phyloP scores from a whole-genome alignment of 1,140 invertebrate genomes.

The Agrypnia vestita region DNA sequence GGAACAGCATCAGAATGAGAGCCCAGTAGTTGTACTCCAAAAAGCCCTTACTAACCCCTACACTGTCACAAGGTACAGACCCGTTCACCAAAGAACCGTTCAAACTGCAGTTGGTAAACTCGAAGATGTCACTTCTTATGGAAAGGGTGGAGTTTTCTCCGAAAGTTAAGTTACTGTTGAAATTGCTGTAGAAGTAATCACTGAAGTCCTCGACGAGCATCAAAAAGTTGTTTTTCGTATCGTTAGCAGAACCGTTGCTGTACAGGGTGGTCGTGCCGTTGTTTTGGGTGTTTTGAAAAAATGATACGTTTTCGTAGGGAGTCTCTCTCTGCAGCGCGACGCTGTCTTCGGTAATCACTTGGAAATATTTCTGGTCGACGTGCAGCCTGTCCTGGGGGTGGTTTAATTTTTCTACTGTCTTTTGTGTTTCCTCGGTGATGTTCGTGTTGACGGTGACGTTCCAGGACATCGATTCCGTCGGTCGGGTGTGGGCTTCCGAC shows the following conservation, averaged over 20 bases:
- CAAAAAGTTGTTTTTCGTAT: conserved; percentile 70
- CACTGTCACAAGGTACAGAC: conserved; percentile 56
- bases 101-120: conserved; percentile 68
- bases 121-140: conserved; percentile 66
- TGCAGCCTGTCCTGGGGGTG: not conserved
- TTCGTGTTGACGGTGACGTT: not conserved
- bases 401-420: conserved; percentile 12
- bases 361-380: conserved; percentile 13
- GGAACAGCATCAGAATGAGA: conserved; percentile 89
- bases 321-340: not conserved
- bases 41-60: conserved; percentile 62
- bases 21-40: conserved; percentile 86
- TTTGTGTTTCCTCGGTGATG: not conserved
- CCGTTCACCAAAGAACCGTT: conserved; percentile 67
- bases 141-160: conserved; percentile 63
- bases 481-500: not conserved
- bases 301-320: conserved; percentile 30
- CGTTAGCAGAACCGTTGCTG: conserved; percentile 48
- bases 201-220: conserved; percentile 76
- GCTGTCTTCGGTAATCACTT: not conserved
- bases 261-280: not conserved
- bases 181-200: conserved; percentile 75
- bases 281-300: not conserved
- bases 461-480: conserved; percentile 6
- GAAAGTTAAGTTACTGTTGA: conserved; percentile 66